Evolutionary conservation across 2,113 vertebrate genomes (phyloP).

Genomic region (Psephotus haematonotus): DNA sequence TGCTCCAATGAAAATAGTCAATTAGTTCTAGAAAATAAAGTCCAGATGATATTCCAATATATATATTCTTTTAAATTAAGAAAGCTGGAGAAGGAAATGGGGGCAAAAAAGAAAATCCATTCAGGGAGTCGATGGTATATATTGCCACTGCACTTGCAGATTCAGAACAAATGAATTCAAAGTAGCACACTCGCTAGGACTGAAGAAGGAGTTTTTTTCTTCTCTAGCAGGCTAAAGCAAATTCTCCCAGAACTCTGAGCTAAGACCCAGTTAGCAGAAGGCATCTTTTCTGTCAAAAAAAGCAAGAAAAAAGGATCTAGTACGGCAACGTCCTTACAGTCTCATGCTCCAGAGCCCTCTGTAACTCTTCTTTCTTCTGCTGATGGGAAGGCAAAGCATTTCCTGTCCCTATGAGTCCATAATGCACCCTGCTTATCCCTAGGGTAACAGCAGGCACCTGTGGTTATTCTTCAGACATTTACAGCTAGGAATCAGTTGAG

Average conservation of each 20-base stretch:
- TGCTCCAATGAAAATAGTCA: not conserved
- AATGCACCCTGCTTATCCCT: not conserved
- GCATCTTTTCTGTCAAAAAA: not conserved
- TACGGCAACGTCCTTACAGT: not conserved
- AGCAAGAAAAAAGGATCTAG: not conserved
- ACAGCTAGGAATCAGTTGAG: not conserved
- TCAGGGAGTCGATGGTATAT: not conserved
- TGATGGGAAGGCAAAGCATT: not conserved
- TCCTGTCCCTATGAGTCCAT: rapidly evolving
- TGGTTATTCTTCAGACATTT: not conserved
- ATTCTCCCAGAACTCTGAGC: not conserved
- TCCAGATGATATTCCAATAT: not conserved
- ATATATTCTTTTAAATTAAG: not conserved
- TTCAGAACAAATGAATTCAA: not conserved
- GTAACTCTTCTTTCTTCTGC: not conserved
- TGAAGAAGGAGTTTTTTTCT: not conserved
- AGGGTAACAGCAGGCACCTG: not conserved
- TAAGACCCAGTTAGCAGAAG: not conserved
- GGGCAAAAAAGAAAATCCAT: not conserved
- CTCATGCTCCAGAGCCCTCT: not conserved
- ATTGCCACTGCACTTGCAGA: not conserved
- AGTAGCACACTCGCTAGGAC: not conserved
- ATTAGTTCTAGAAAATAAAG: not conserved
- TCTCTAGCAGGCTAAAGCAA: not conserved
- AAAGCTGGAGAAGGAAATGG: not conserved